Conservation (phyloP, 1,140 invertebrate genomes). For the Babylonia areolata region DNA sequence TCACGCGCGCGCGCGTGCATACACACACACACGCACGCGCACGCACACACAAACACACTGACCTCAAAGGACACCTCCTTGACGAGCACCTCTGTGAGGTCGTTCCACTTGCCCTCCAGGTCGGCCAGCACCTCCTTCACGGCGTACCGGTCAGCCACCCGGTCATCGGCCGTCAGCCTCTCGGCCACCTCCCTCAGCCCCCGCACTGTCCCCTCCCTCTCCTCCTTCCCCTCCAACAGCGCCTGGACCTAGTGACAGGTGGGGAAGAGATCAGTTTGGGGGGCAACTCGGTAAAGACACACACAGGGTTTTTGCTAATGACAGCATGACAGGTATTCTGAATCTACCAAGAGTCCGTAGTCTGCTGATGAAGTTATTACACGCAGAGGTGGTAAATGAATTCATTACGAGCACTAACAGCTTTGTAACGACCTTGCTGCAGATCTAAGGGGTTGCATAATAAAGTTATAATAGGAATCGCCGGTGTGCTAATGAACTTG, state of each 20-base stretch:
- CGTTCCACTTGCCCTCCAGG: constrained; percentile 73
- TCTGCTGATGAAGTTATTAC: too few species aligned
- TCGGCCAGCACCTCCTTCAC: constrained; percentile 69
- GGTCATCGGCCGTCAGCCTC: constrained; percentile 58
- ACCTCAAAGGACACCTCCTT: constrained; percentile 73
- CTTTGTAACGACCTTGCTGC: too few species aligned
- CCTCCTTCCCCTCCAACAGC: constrained; percentile 68
- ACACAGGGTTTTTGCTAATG: too few species aligned
- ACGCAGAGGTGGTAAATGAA: too few species aligned
- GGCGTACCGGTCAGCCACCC: constrained; percentile 67
- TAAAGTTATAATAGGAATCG: too few species aligned
- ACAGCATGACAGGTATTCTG: too few species aligned
- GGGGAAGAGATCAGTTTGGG: too few species aligned
- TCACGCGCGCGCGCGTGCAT: background rate
- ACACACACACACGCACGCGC: background rate
- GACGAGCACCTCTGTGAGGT: constrained; percentile 72
- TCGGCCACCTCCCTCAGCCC: constrained; percentile 62
- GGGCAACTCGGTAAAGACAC: too few species aligned
- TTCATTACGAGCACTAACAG: too few species aligned
- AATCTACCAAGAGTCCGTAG: too few species aligned
- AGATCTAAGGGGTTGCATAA: too few species aligned
- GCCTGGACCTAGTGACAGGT: constrained; percentile 61
- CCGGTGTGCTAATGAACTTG: too few species aligned
- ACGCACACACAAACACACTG: constrained; percentile 30
- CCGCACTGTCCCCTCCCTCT: constrained; percentile 67